Conservation (phyloP, 2,888 invertebrate genomes). For the Choreutis nemorana region DNA sequence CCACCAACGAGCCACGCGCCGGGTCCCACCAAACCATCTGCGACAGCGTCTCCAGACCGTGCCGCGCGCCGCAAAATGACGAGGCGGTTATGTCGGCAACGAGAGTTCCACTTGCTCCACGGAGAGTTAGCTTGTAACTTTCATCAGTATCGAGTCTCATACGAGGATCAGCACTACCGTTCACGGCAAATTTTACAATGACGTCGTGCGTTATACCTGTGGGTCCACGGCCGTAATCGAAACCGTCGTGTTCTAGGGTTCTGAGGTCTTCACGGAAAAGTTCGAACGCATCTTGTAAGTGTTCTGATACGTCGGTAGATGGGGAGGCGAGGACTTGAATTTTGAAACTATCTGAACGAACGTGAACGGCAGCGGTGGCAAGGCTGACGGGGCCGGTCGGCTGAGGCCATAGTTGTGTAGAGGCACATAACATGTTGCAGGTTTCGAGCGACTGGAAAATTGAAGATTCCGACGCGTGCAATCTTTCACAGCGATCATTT, state of each 20-base stretch:
- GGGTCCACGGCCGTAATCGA: conserved; percentile 23
- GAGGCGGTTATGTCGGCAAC: conserved; percentile 70
- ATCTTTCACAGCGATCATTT: conserved; percentile 73
- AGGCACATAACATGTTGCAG: conserved; percentile 82
- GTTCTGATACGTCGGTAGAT: conserved; percentile 33
- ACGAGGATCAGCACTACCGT: conserved; percentile 59
- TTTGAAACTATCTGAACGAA: conserved; percentile 59
- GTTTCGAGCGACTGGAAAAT: conserved; percentile 71
- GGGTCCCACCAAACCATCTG: conserved; percentile 85
- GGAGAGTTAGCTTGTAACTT: conserved; percentile 73
- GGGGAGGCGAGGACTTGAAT: conserved; percentile 45
- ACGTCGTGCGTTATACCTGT: conserved; percentile 48
- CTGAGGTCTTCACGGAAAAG: conserved; percentile 60
- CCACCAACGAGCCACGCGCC: conserved; percentile 65
- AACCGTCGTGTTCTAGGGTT: conserved; percentile 43
- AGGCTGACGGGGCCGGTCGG: conserved; percentile 76
- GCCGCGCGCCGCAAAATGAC: conserved; percentile 80
- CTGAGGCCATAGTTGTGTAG: conserved; percentile 80
- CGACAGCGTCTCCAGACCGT: conserved; percentile 80
- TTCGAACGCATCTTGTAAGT: conserved; percentile 57
- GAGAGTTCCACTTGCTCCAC: conserved; percentile 33
- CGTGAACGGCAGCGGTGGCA: conserved; percentile 69
- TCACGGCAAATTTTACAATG: conserved; percentile 59
- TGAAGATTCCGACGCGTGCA: conserved; percentile 35
- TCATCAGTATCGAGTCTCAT: conserved; percentile 76